Conservation (phyloP, 1,140 invertebrate genomes). For the Magallana gigas region DNA sequence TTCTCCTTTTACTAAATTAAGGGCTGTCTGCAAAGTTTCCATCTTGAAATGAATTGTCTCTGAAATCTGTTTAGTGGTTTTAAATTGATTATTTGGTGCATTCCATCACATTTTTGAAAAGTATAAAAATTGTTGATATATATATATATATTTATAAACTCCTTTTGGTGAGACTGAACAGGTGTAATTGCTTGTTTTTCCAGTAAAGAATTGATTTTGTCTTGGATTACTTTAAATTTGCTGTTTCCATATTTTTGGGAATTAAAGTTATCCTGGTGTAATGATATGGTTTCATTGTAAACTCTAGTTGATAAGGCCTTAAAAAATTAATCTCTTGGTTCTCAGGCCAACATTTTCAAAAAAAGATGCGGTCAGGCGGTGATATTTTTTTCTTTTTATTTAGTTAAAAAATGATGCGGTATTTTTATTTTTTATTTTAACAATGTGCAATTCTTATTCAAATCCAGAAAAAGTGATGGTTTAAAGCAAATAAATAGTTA, state of each 20-base stretch:
- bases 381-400: no score
- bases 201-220: slow-evolving; percentile 43
- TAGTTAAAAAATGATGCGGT: no score
- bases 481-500: no score
- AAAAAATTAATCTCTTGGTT: no score
- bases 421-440: no score
- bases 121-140: slow-evolving; percentile 47
- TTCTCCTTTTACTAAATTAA: slow-evolving; percentile 41
- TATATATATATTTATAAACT: slow-evolving; percentile 3
- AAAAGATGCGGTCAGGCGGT: no score
- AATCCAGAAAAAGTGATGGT: no score
- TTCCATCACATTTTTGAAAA: slow-evolving; percentile 46
- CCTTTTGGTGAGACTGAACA: neutral
- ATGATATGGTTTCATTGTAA: slow-evolving; percentile 22
- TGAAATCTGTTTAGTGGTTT: slow-evolving; percentile 48
- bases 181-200: slow-evolving; percentile 44
- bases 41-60: slow-evolving; percentile 51
- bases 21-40: slow-evolving; percentile 43
- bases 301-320: slow-evolving; percentile 2
- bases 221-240: neutral
- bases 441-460: no score
- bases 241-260: slow-evolving; percentile 10
- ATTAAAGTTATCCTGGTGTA: neutral
- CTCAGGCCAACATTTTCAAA: no score
- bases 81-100: slow-evolving; percentile 54